Percentiles rank a stretch among this genome's conserved stretches.
Evolutionary conservation across 2,888 invertebrate genomes (phyloP).

Genomic region (Heliconius ethilla): DNA sequence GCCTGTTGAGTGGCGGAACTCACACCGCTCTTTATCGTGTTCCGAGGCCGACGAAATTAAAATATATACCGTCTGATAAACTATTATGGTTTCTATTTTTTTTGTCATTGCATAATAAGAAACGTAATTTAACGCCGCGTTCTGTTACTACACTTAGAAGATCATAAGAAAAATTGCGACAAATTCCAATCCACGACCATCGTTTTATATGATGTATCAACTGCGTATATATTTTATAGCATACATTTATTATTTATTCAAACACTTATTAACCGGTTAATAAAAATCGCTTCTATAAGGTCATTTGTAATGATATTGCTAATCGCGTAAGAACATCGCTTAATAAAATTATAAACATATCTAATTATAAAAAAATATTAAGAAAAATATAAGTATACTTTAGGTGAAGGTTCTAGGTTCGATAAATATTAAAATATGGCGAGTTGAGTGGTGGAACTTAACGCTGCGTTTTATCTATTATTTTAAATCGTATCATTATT

Average conservation of each 20-base stretch:
- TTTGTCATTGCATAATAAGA: not conserved
- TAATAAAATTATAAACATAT: not conserved
- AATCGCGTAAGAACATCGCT: not conserved
- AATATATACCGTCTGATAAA: not conserved
- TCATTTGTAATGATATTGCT: slow-evolving; percentile 13
- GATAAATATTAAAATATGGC: not conserved
- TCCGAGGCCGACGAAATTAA: too few relatives aligned
- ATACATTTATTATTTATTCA: slow-evolving; percentile 7
- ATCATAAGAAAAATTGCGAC: too few relatives aligned
- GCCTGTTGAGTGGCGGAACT: not conserved
- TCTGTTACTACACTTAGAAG: not conserved
- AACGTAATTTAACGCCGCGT: not conserved
- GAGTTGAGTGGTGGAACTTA: not conserved
- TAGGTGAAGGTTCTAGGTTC: not conserved
- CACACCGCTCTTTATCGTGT: not conserved
- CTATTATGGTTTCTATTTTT: too few relatives aligned
- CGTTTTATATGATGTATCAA: not conserved
- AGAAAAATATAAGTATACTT: not conserved
- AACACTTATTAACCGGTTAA: slow-evolving; percentile 13
- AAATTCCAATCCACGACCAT: too few relatives aligned
- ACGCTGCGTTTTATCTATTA: not conserved
- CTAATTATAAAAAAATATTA: not conserved
- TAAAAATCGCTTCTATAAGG: slow-evolving; percentile 7
- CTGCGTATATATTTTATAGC: slow-evolving; percentile 5
- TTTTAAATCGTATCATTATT: not conserved